These are phyloP conservation scores for Lutjanus argentimaculatus DNA, from an alignment of 2,797 vertebrate genomes.

Conservation along the genomic window DNA sequence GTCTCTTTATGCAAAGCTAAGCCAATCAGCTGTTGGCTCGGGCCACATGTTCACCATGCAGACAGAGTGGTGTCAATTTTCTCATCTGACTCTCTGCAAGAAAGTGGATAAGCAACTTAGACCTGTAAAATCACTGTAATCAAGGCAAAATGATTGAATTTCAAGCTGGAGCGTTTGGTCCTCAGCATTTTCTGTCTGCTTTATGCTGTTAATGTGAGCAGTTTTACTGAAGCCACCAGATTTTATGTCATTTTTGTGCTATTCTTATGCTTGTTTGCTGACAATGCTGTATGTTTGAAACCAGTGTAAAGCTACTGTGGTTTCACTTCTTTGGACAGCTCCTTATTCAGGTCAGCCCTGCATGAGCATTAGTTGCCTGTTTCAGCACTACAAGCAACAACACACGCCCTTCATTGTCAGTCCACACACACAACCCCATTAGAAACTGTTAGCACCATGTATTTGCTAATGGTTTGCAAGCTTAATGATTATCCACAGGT, in stretches of 20 bases:
- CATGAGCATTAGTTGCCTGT: slow-evolving; percentile 10
- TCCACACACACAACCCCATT: slow-evolving; percentile 53
- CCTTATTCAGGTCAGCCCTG: slow-evolving; percentile 42
- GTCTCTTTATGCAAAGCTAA: neutral
- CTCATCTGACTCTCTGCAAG: neutral
- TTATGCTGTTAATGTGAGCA: neutral
- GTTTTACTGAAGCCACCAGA: neutral
- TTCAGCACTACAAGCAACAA: slow-evolving; percentile 31
- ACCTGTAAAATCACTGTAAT: neutral
- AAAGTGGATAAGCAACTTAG: neutral
- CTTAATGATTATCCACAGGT: slow-evolving; percentile 68
- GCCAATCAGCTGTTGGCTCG: neutral
- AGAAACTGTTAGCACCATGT: slow-evolving; percentile 41
- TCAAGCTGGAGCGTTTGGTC: neutral
- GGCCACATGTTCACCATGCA: neutral
- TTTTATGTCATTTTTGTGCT: neutral
- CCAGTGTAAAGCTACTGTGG: neutral
- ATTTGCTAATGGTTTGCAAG: slow-evolving; percentile 62
- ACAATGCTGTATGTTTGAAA: neutral
- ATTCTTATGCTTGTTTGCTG: neutral
- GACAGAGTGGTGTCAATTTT: neutral
- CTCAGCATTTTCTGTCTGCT: neutral
- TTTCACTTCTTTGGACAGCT: slow-evolving; percentile 15
- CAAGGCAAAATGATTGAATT: neutral
- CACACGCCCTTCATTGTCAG: slow-evolving; percentile 50